phyloP scores from a whole-genome alignment of 2,797 vertebrate genomes.

The Ibycter americanus region DNA sequence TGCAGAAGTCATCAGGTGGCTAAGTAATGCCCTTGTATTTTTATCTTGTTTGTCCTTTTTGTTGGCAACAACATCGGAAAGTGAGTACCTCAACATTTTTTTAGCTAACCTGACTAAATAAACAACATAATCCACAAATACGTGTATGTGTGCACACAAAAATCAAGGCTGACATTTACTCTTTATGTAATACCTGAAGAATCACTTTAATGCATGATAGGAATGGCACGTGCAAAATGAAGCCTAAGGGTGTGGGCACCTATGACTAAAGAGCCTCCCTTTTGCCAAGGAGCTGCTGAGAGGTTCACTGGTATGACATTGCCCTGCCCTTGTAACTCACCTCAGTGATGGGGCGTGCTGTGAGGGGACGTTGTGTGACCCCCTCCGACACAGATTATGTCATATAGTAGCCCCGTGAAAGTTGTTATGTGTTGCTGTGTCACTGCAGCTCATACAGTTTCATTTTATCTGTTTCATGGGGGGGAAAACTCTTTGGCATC shows the following conservation, averaged over 20 bases:
- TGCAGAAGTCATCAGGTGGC: constrained; percentile 33
- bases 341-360: accelerated
- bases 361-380: accelerated
- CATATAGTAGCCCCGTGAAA: accelerated
- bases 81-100: constrained; percentile 1
- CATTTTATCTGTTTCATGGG: neutral
- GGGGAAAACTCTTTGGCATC: neutral
- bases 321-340: neutral
- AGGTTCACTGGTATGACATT: neutral
- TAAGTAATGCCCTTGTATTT: constrained; percentile 18
- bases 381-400: accelerated
- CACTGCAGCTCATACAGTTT: neutral
- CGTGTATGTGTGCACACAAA: neutral
- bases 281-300: neutral
- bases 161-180: constrained; percentile 16
- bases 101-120: constrained; percentile 9
- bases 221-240: constrained; percentile 42
- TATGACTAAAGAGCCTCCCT: constrained; percentile 47
- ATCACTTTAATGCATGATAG: constrained; percentile 20
- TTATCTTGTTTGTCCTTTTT: constrained; percentile 16
- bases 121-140: constrained; percentile 5
- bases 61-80: neutral
- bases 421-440: accelerated
- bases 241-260: constrained; percentile 43
- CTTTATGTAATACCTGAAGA: constrained; percentile 57